Conservation (phyloP, 1,140 invertebrate species). For the Eufriesea mexicana region DNA sequence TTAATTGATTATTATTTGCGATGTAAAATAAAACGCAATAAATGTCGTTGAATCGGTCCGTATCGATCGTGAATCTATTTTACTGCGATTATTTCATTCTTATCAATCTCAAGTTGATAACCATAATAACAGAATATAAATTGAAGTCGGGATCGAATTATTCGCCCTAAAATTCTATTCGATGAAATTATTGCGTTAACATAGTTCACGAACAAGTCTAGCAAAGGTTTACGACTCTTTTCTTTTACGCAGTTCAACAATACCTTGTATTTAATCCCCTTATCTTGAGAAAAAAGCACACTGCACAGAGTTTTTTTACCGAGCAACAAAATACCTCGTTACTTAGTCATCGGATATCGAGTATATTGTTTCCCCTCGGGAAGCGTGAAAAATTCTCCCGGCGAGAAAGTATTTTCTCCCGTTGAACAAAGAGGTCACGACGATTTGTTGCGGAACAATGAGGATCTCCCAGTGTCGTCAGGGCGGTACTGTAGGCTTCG, state of each 20-base stretch:
- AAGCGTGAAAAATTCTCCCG: conserved; percentile 49
- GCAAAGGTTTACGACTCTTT: neutral
- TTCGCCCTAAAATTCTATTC: neutral
- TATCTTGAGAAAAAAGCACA: neutral
- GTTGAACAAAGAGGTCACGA: conserved; percentile 60
- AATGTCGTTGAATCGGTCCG: neutral
- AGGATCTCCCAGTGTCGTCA: conserved; percentile 46
- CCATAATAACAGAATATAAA: neutral
- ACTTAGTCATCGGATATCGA: conserved; percentile 50
- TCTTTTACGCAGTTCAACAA: neutral
- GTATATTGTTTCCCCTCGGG: conserved; percentile 31
- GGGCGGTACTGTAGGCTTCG: conserved; percentile 33
- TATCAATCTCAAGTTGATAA: neutral
- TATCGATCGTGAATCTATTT: neutral
- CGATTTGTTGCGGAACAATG: conserved; percentile 63
- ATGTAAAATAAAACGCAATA: neutral
- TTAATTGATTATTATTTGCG: neutral
- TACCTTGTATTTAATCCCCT: neutral
- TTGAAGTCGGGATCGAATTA: neutral
- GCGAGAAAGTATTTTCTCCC: conserved; percentile 57
- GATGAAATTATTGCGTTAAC: neutral
- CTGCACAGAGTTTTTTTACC: neutral
- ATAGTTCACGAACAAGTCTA: too few relatives aligned
- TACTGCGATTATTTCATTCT: neutral
- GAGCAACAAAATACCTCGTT: conserved; percentile 6